Evolutionary conservation across 2,113 vertebrate species (phyloP).

Genomic region (Grus americana): DNA sequence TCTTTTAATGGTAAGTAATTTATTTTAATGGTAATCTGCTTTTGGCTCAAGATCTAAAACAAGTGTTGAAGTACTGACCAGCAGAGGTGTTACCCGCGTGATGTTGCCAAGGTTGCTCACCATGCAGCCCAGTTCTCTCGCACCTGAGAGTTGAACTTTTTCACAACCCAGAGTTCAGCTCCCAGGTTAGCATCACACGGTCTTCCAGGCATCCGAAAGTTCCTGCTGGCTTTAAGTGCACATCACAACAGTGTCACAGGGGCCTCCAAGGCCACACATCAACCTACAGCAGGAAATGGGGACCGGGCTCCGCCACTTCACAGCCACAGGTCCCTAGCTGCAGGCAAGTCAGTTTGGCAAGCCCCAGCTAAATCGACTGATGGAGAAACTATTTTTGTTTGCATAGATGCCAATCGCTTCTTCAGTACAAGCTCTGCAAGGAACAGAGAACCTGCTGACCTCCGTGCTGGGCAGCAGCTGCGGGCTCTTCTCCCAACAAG

Average conservation of each 20-base stretch:
- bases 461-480: neutral
- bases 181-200: fast-evolving
- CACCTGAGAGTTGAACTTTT: neutral
- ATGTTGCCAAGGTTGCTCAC: no score
- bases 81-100: fast-evolving
- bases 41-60: neutral
- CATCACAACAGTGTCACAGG: fast-evolving
- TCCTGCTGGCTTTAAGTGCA: neutral
- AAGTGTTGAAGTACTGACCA: neutral
- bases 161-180: neutral
- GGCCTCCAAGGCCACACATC: neutral
- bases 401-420: fast-evolving
- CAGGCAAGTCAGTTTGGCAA: neutral
- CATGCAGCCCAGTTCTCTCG: neutral
- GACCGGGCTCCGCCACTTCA: neutral
- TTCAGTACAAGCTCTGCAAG: neutral
- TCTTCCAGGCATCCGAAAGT: neutral
- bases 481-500: fast-evolving
- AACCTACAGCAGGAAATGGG: neutral
- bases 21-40: neutral
- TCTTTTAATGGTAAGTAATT: neutral
- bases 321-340: neutral
- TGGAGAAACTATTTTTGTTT: neutral
- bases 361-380: neutral
- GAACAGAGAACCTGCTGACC: neutral